Evolutionary conservation across 2,797 vertebrate species (phyloP).

Genomic region (Chiroxiphia lanceolata): DNA sequence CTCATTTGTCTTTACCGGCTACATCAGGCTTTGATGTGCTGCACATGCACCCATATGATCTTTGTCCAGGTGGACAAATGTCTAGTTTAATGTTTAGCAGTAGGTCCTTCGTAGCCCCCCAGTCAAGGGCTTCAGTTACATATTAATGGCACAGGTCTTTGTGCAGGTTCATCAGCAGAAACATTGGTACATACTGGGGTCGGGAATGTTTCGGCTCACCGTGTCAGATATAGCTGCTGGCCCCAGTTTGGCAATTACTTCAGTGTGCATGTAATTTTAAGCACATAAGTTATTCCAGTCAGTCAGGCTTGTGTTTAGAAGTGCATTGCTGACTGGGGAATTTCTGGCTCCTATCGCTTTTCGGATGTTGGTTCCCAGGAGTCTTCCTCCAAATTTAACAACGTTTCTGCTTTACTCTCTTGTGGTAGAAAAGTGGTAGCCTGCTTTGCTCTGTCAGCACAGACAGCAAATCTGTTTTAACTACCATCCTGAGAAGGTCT

Average conservation of each 20-base stretch:
- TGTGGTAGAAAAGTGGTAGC: background rate
- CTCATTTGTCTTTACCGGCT: background rate
- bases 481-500: background rate
- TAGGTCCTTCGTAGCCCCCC: background rate
- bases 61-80: background rate
- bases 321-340: background rate
- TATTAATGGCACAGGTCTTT: background rate
- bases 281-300: constrained; percentile 23
- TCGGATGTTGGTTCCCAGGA: background rate
- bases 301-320: constrained; percentile 3
- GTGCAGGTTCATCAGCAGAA: background rate
- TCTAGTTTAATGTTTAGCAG: background rate
- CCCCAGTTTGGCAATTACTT: background rate
- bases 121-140: background rate
- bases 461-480: constrained; percentile 4
- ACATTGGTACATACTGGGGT: too few relatives aligned
- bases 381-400: constrained; percentile 19
- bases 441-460: constrained; percentile 7
- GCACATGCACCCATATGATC: background rate
- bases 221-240: background rate
- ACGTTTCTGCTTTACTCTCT: background rate
- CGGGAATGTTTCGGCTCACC: background rate
- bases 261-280: constrained; percentile 9
- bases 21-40: background rate
- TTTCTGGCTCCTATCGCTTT: constrained; percentile 3